Conservation (phyloP, 2,113 vertebrate genomes). For the Mesitornis unicolor region DNA sequence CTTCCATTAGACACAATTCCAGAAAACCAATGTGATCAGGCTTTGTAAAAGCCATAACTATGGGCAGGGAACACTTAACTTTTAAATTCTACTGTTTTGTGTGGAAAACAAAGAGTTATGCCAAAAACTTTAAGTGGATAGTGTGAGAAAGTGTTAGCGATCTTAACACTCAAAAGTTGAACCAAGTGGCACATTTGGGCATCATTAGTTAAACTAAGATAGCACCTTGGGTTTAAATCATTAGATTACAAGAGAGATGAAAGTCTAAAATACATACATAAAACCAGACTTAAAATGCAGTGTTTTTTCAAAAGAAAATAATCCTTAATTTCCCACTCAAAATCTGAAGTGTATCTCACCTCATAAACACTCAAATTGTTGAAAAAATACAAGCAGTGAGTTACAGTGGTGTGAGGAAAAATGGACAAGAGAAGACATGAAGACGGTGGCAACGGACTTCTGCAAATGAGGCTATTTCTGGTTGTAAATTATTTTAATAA, state of each 20-base stretch:
- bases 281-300: background rate
- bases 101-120: background rate
- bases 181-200: background rate
- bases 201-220: background rate
- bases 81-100: background rate
- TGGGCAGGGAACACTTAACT: background rate
- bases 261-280: background rate
- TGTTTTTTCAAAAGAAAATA: background rate
- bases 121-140: background rate
- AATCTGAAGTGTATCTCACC: background rate
- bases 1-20: background rate
- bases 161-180: background rate
- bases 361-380: background rate
- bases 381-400: background rate
- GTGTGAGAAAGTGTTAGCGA: background rate
- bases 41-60: background rate
- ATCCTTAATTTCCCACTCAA: background rate
- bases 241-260: background rate
- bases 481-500: background rate
- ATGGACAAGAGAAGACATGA: background rate
- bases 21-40: background rate
- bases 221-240: background rate
- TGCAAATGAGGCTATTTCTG: background rate
- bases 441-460: background rate
- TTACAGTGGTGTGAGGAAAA: background rate